Evolutionary conservation across 2,797 vertebrate species (phyloP).

Genomic region (Betta splendens): DNA sequence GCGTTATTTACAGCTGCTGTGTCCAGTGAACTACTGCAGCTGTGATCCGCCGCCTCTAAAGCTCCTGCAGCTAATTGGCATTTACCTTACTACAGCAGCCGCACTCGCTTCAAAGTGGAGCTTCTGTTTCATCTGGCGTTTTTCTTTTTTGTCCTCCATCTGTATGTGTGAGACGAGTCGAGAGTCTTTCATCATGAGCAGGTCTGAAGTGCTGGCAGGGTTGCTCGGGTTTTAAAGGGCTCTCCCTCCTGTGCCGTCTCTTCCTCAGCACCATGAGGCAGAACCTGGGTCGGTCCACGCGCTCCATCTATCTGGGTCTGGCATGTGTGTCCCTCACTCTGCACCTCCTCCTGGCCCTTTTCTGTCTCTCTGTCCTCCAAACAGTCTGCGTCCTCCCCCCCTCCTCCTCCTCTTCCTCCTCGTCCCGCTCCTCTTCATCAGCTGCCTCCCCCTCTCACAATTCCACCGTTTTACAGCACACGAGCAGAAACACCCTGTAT

Average conservation of each 20-base stretch:
- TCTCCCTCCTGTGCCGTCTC: slow-evolving; percentile 20
- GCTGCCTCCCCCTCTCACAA: slow-evolving; percentile 41
- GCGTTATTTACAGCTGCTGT: neutral
- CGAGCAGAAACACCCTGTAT: slow-evolving; percentile 3
- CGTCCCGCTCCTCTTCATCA: slow-evolving; percentile 51
- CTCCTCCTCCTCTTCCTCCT: slow-evolving; percentile 41
- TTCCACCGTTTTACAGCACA: neutral
- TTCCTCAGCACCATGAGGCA: slow-evolving; percentile 62
- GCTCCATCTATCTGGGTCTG: slow-evolving; percentile 71
- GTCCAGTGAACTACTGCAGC: neutral
- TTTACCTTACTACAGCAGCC: neutral
- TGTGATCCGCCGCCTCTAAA: neutral
- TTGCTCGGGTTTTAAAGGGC: slow-evolving; percentile 15
- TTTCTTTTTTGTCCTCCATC: neutral
- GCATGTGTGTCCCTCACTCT: slow-evolving; percentile 71
- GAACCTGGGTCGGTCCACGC: slow-evolving; percentile 56
- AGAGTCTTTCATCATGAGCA: slow-evolving; percentile 25
- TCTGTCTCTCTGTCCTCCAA: slow-evolving; percentile 69
- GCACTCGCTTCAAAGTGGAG: neutral
- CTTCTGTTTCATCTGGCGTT: neutral
- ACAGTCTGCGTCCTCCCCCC: slow-evolving; percentile 57
- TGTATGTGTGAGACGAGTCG: neutral
- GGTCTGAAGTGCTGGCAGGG: slow-evolving; percentile 7
- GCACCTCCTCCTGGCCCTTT: slow-evolving; percentile 74
- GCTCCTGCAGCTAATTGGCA: neutral